Evolutionary conservation across 1,140 invertebrate genomes (phyloP), one percentile per base, ranked within the genome.

Genomic region (Ericerus pela): DNA sequence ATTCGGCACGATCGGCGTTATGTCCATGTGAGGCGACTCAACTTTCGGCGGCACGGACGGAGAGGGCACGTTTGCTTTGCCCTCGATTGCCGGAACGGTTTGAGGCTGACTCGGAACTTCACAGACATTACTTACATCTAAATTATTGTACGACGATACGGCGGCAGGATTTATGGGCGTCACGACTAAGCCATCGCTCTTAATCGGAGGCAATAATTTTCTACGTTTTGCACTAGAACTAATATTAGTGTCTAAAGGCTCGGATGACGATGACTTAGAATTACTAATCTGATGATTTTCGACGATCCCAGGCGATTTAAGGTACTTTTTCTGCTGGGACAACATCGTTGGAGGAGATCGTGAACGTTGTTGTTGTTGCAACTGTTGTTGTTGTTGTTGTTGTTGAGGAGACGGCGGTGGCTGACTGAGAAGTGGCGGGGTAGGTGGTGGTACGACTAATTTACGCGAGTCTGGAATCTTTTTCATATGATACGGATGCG

Each of bases 201-300:
- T 59, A 27, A 59, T 51, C 16, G 58, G 58, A 41, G 55, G 58
- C 51, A 59, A 29, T 53, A 55, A 53, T 52, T 59, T 59, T 52
- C 58, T 41, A 36, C 58, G 41, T 56, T 59, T 59, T 29, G 29
- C 55, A 55, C 51, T 55, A 52, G 54, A 31, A 27, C 31, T n/a
- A n/a, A n/a, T 53, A 53, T 51, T 43, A 27, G 31, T 37, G 52
- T 53, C 54, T 20, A 28, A 37, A 18, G 33, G n/a, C 26, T 28
- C 51, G 33, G n/a, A n/a, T n/a, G n/a, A 20, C 29, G 33, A 33
- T 18, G 11, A 22, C 22, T 54, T 54, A n/a, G 33, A 36, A 33
- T 30, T 30, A 30, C 14, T 54, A 20, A 12, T 54, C 16, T 8
- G 20, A 47, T 47, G 41, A 14, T 47, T 47, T 47, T 47, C 41